Evolutionary conservation across 2,113 vertebrate species (phyloP), one percentile per base, ranked within the genome.

Genomic region (Pipra filicauda): DNA sequence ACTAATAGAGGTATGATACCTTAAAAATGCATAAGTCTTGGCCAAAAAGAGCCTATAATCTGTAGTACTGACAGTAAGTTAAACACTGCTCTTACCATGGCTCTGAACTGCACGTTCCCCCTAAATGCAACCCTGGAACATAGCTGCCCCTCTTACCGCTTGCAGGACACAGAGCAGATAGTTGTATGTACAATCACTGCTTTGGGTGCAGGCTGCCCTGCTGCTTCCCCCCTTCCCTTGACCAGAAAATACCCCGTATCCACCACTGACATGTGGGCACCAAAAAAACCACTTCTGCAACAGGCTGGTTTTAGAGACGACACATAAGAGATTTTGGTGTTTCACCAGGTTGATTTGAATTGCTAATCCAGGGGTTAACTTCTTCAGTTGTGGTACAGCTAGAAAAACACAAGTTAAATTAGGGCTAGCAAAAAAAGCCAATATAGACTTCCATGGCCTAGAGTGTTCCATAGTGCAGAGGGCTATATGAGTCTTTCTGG

Each of bases 211-310:
- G 67, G 37, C 21, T 70, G 72, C 43, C 39, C 27, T 73, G 71
- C 9, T 4, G 8, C 44, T 16, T 76, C 58, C 28, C 58, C 28
- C 55, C 61, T 26, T 76, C 30, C 26, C 55, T 52, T 37, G 22
- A 66, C 41, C 28, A 78, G 30, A 6, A 72, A n/a, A 80, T 2
- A 61, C 9, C 5, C 20, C 51, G 48, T 43, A 49, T 17, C 55
- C 35, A 46, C 9, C 28, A 48, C 13, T 26, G 23, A 33, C 37
- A 48, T 0, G 0, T 2, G 16, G 37, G 31, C 74, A 89, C 19
- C 41, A 39, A 44, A 48, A 37, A 59, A 48, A 87, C 67, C 41
- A 39, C 28, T 61, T 49, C 54, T 64, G n/a, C 59, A 55, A 48
- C 1, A 46, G 35, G 31, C 6, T 46, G 54, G 20, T 10, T 81